Evolutionary conservation across 2,797 vertebrate genomes (phyloP).

Genomic region (Notolabrus celidotus): DNA sequence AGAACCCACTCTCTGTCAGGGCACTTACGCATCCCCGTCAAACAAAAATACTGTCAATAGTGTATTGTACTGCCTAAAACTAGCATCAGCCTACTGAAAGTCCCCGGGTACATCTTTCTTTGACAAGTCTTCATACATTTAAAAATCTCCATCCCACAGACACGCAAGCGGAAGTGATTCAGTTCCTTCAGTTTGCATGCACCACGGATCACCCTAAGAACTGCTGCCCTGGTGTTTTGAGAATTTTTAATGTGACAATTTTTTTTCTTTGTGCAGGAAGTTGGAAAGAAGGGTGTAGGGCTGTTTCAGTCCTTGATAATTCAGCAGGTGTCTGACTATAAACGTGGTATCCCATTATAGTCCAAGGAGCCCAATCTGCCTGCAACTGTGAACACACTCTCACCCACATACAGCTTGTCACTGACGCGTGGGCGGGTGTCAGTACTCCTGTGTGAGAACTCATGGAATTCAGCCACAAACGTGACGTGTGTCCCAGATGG

Average conservation of each 20-base stretch:
- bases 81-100: neutral
- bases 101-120: neutral
- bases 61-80: neutral
- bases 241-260: neutral
- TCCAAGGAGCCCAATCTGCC: conserved; percentile 21
- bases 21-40: neutral
- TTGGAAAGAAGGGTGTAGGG: conserved; percentile 14
- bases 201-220: conserved; percentile 21
- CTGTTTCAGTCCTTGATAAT: neutral
- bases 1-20: too few species aligned
- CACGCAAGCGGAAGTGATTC: conserved; percentile 48
- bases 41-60: neutral
- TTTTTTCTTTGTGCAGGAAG: conserved; percentile 14
- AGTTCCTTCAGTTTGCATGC: conserved; percentile 10
- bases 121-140: neutral
- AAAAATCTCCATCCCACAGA: conserved; percentile 14
- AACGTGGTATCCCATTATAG: conserved; percentile 42
- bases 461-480: conserved; percentile 27
- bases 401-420: conserved; percentile 50
- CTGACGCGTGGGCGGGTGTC: conserved; percentile 42
- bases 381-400: conserved; percentile 45
- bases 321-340: conserved; percentile 4
- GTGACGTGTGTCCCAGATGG: conserved; percentile 58
- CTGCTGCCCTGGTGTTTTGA: neutral
- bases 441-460: conserved; percentile 25